Evolutionary conservation across 64 coral and sea anemone species (phyloP), one percentile per base, ranked within the genome.

Genomic region (Actinia equina): DNA sequence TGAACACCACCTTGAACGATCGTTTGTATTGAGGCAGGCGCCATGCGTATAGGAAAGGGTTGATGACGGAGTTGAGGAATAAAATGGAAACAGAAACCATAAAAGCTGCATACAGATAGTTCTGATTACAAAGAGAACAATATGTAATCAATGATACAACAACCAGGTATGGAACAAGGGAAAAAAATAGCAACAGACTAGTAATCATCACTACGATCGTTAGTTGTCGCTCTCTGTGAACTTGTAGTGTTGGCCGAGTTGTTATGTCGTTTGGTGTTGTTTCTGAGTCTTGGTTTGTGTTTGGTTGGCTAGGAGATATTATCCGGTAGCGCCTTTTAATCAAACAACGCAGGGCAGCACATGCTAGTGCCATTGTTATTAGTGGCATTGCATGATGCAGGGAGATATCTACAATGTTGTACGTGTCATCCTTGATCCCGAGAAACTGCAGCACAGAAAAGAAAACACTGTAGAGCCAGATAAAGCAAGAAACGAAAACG

Each of bases 31-130:
- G 78, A 43, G 42, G 78, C 4, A 81, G 78, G 19, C 78, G 15
- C 78, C 78, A 81, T 13, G 42, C 78, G 17, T 81, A 81, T 15
- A 81, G 78, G 44, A 27, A 81, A 19, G 78, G 78, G 27, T 81
- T 43, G 41, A 45, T 44, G 17, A 81, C 37, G 4, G 78, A 81
- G 78, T 81, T 81, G 7, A 81, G 2, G 20, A 7, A 52, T 5
- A 81, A 13, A 17, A 81, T 15, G 17, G 22, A 13, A 19, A 81
- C 19, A 45, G n/a, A 81, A 20, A 81, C 14, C 20, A 81, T 45
- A 6, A 44, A 10, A 11, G 8, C 78, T 45, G 42, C 9, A 52
- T 18, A 17, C 18, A 81, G 49, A 45, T 19, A 5, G 2, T 15
- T 23, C 7, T 7, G 42, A 22, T 81, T 81, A 81, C 78, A 81